Evolutionary conservation across 2,888 invertebrate species (phyloP).

Genomic region (Drosophila formosana): DNA sequence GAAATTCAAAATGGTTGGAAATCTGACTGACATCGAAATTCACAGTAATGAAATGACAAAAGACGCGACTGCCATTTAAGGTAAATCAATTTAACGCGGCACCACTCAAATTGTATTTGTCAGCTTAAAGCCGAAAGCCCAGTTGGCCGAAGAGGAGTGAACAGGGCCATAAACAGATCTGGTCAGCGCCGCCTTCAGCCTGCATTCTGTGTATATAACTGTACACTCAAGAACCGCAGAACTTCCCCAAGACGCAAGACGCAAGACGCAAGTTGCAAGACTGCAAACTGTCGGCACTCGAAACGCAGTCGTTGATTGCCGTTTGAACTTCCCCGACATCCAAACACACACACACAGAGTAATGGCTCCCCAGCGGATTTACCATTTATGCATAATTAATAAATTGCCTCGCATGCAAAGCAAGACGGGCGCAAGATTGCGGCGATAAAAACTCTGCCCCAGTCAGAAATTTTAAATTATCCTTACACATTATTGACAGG

Average conservation of each 20-base stretch:
- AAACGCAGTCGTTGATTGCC: constrained; percentile 59
- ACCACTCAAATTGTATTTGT: constrained; percentile 58
- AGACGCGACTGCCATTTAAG: constrained; percentile 61
- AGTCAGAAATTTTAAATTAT: constrained; percentile 64
- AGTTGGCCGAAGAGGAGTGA: not conserved
- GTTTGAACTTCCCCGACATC: constrained; percentile 71
- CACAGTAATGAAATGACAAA: constrained; percentile 47
- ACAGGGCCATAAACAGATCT: constrained; percentile 40
- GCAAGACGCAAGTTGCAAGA: constrained; percentile 10
- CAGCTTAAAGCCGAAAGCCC: constrained; percentile 51
- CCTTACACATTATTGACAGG: constrained; percentile 67
- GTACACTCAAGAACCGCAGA: constrained; percentile 37
- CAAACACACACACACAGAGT: not conserved
- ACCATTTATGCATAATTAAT: constrained; percentile 79
- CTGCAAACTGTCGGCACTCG: constrained; percentile 64
- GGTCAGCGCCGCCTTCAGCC: constrained; percentile 40
- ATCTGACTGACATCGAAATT: constrained; percentile 24
- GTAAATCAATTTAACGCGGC: constrained; percentile 66
- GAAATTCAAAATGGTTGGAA: constrained; percentile 26
- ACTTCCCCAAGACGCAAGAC: constrained; percentile 17
- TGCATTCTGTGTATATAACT: constrained; percentile 51
- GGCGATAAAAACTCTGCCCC: constrained; percentile 50
- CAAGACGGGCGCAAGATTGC: constrained; percentile 56
- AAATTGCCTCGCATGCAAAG: constrained; percentile 69
- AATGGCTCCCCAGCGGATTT: constrained; percentile 22